Percentiles rank a stretch among this genome's conserved stretches.
Evolutionary conservation across 2,113 vertebrate species (phyloP).

Genomic region (Psammodynastes pulverulentus): DNA sequence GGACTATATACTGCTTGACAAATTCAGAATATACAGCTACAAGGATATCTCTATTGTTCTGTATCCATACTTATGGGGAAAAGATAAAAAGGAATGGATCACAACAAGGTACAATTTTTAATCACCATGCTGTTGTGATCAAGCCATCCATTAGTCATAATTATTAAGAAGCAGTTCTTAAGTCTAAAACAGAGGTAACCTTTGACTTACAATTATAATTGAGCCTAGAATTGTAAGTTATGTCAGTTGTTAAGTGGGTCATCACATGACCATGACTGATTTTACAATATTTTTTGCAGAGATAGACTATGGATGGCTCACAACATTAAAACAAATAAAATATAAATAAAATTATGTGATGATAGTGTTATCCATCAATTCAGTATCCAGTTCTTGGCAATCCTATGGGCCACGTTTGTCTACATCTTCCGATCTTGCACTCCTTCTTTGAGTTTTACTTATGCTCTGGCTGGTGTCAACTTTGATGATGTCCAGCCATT

Average conservation of each 20-base stretch:
- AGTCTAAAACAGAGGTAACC: not conserved
- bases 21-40: not conserved
- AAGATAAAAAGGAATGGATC: not conserved
- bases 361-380: not conserved
- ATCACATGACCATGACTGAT: not conserved
- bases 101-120: not conserved
- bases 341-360: not conserved
- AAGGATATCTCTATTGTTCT: not conserved
- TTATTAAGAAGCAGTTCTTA: not conserved
- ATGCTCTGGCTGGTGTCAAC: not conserved
- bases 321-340: not conserved
- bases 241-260: not conserved
- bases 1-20: constrained; percentile 4
- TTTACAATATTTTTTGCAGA: not conserved
- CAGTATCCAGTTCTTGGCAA: not conserved
- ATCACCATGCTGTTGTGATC: not conserved
- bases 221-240: not conserved
- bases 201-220: not conserved
- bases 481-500: not conserved
- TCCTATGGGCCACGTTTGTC: not conserved
- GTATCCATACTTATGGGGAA: not conserved
- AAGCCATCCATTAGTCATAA: not conserved
- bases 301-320: not conserved
- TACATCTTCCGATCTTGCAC: not conserved
- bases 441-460: not conserved